Percentiles rank a stretch among this genome's conserved stretches.
Conservation (phyloP, 2,888 invertebrate species). For the Lycophotia porphyrea region DNA sequence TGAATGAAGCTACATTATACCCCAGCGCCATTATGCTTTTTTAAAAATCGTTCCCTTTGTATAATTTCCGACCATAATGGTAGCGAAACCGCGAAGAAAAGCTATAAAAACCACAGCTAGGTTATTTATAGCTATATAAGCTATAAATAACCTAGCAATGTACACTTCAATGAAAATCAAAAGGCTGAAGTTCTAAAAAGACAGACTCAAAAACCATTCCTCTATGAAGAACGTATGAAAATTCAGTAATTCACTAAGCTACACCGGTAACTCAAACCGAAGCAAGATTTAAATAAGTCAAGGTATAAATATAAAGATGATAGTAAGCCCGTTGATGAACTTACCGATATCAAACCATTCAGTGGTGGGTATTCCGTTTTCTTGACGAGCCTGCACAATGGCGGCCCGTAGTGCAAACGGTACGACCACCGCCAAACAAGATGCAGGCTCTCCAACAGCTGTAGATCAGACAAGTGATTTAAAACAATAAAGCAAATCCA, state of each 20-base stretch:
- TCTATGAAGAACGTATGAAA: neutral
- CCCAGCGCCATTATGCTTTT: no score
- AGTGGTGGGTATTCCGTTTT: conserved; percentile 84
- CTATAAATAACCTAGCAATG: no score
- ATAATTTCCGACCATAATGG: neutral
- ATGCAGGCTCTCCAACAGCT: conserved; percentile 85
- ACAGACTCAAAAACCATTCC: neutral
- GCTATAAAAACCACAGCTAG: no score
- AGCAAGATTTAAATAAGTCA: neutral
- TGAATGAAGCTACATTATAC: neutral
- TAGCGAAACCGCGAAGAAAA: neutral
- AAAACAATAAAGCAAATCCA: neutral
- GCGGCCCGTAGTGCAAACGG: conserved; percentile 91
- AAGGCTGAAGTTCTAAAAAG: neutral
- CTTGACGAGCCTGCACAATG: conserved; percentile 89
- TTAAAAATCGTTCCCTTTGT: neutral
- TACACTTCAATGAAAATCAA: neutral
- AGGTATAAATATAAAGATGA: neutral
- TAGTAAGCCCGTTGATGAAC: neutral
- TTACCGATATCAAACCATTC: conserved; percentile 90
- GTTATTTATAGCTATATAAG: no score
- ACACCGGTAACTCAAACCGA: neutral
- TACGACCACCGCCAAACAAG: conserved; percentile 77
- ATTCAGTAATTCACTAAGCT: neutral
- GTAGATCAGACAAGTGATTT: conserved; percentile 32